phyloP scores from a whole-genome alignment of 1,140 invertebrate species.

The Halotydeus destructor region DNA sequence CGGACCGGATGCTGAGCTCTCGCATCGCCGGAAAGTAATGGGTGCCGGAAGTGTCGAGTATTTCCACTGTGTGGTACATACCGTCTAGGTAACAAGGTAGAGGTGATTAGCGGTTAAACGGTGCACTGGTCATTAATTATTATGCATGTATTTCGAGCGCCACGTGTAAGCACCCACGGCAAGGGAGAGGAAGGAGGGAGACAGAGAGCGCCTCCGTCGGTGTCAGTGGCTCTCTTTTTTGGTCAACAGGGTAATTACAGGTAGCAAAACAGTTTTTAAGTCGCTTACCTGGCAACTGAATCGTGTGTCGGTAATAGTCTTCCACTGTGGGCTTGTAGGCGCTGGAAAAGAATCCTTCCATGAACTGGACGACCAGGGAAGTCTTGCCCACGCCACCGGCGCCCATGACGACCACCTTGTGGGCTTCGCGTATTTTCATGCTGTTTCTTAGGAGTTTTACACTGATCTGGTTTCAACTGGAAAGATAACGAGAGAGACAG shows the following conservation, averaged over 20 bases:
- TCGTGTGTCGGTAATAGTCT: slow-evolving; percentile 22
- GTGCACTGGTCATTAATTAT: too few relatives aligned
- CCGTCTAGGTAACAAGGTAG: slow-evolving; percentile 19
- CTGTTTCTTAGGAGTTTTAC: slow-evolving; percentile 9
- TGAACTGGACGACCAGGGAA: slow-evolving; percentile 21
- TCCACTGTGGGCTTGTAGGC: slow-evolving; percentile 23
- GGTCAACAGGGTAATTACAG: not conserved
- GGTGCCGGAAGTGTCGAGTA: slow-evolving; percentile 24
- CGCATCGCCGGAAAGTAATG: slow-evolving; percentile 25
- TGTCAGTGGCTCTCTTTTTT: not conserved
- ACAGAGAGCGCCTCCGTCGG: not conserved
- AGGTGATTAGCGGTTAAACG: not conserved
- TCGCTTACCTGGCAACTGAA: slow-evolving; percentile 21
- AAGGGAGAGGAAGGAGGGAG: not conserved
- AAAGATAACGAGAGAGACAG: too few relatives aligned
- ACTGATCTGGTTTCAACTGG: not conserved
- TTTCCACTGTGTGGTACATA: slow-evolving; percentile 23
- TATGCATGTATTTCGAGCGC: too few relatives aligned
- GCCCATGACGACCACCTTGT: slow-evolving; percentile 21
- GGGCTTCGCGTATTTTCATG: slow-evolving; percentile 13
- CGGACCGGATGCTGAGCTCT: slow-evolving; percentile 22
- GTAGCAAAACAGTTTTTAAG: slow-evolving; percentile 1
- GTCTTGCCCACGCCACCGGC: slow-evolving; percentile 23
- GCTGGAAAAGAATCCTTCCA: slow-evolving; percentile 20
- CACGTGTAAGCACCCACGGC: too few relatives aligned